These are phyloP conservation scores for Metopia argyrocephala DNA, from an alignment of 2,888 invertebrate genomes.

Conservation along the genomic window DNA sequence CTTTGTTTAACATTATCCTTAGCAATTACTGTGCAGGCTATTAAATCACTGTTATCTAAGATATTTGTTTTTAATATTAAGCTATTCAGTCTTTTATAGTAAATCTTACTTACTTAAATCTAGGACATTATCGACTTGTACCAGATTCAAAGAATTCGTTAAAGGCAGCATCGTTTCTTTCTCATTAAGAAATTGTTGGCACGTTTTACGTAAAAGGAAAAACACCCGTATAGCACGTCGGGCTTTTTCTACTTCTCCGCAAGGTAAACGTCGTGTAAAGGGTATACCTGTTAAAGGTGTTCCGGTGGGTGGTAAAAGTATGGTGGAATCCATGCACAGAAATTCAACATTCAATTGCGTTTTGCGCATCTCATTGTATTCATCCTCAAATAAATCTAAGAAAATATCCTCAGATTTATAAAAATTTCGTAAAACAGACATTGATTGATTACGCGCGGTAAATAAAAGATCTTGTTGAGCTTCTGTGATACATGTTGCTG, in stretches of 20 bases:
- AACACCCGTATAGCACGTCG: constrained; percentile 94
- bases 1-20: constrained; percentile 94
- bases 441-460: constrained; percentile 88
- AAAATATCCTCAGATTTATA: constrained; percentile 99
- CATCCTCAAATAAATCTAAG: constrained; percentile 98
- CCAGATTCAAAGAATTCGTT: constrained; percentile 91
- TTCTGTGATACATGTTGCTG: constrained; percentile 75
- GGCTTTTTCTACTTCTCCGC: constrained; percentile 95
- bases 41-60: constrained; percentile 97
- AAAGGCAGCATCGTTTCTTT: constrained; percentile 92
- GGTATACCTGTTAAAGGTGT: constrained; percentile 97
- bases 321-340: constrained; percentile 97
- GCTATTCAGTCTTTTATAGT: constrained; percentile 47
- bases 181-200: constrained; percentile 88
- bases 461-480: constrained; percentile 82
- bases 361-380: constrained; percentile 95
- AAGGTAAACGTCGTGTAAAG: constrained; percentile 95
- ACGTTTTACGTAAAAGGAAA: constrained; percentile 90
- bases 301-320: constrained; percentile 95
- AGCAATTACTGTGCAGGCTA: constrained; percentile 95
- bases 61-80: background rate
- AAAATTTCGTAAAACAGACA: constrained; percentile 91
- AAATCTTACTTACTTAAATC: constrained; percentile 90
- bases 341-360: constrained; percentile 93
- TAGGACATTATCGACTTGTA: constrained; percentile 95